These are phyloP conservation scores for Atrichornis clamosus DNA, from an alignment of 2,113 vertebrate genomes.

Conservation along the genomic window DNA sequence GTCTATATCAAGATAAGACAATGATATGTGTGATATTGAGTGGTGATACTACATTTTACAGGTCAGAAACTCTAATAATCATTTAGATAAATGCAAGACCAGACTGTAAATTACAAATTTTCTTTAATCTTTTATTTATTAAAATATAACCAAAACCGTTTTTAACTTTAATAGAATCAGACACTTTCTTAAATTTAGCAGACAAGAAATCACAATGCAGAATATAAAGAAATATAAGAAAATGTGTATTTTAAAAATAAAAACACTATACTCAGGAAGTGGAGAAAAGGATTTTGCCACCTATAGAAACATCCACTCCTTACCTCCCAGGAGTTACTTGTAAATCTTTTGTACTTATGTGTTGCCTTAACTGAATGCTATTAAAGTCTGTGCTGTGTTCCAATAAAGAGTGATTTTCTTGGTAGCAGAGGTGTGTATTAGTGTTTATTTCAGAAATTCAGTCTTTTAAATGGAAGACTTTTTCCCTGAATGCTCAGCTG, in stretches of 20 bases:
- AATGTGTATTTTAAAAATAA: neutral
- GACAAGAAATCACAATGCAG: neutral
- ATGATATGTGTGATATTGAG: neutral
- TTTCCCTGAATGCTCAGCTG: neutral
- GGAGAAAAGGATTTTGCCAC: neutral
- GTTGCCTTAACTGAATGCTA: neutral
- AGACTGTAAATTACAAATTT: neutral
- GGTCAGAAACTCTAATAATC: neutral
- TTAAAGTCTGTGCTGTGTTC: neutral
- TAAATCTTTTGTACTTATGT: neutral
- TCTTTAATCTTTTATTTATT: neutral
- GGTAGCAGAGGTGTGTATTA: neutral
- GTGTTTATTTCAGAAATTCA: neutral
- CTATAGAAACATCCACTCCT: neutral
- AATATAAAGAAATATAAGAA: neutral
- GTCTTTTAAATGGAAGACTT: neutral
- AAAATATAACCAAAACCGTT: neutral
- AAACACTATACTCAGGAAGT: neutral
- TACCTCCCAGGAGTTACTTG: neutral
- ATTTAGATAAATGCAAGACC: neutral
- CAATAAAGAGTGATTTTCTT: neutral
- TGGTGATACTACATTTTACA: neutral
- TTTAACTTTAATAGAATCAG: neutral
- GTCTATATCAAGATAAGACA: neutral
- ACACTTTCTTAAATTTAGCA: neutral